Evolutionary conservation across 37 sponge, comb jelly and placozoan species (phyloP).

Genomic region (Beroe ovata): DNA sequence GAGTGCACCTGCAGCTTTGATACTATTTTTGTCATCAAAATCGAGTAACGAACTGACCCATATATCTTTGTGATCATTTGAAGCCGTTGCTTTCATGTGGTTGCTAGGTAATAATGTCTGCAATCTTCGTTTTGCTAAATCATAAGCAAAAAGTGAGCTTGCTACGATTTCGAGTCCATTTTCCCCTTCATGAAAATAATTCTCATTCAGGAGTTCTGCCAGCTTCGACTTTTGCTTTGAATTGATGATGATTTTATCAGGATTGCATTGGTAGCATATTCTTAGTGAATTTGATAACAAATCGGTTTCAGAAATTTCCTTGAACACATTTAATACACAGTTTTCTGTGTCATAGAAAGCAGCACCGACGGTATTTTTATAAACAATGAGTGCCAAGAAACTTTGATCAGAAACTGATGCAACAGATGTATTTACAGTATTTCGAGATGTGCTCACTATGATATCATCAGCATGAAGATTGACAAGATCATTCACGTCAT

Average conservation of each 20-base stretch:
- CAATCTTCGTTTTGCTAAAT: constrained; percentile 2
- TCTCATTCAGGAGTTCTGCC: neutral
- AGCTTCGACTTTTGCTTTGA: constrained; percentile 16
- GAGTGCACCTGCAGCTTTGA: constrained; percentile 77
- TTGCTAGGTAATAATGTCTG: neutral
- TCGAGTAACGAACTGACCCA: constrained; percentile 27
- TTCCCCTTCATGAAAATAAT: neutral
- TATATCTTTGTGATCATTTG: constrained; percentile 46
- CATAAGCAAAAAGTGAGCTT: constrained; percentile 25
- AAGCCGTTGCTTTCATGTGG: neutral
- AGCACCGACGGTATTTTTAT: constrained; percentile 16
- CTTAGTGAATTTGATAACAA: neutral
- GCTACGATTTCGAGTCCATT: constrained; percentile 8
- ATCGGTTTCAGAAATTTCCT: constrained; percentile 33
- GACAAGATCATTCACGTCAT: neutral
- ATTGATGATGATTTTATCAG: constrained; percentile 33
- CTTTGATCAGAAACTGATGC: constrained; percentile 7
- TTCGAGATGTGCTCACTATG: neutral
- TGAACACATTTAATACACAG: constrained; percentile 8
- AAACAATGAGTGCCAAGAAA: constrained; percentile 21
- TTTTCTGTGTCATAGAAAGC: constrained; percentile 54
- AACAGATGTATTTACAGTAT: neutral
- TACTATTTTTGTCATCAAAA: constrained; percentile 52
- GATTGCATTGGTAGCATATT: constrained; percentile 15
- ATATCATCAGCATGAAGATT: constrained; percentile 8